Conservation (phyloP, 37 sponge, comb jelly and placozoan genomes). For the Ephydatia muelleri region DNA sequence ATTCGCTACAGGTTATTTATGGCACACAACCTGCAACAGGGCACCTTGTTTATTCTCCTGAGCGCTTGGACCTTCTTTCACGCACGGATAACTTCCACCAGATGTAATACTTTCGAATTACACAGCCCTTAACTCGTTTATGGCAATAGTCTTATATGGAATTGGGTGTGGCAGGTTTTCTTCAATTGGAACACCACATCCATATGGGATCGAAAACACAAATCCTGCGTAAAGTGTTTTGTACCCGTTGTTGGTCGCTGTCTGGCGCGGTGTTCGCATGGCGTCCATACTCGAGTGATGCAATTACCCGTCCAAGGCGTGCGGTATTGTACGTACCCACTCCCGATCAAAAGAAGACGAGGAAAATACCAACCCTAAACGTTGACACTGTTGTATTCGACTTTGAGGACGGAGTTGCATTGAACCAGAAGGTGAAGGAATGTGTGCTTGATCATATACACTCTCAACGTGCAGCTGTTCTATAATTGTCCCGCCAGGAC, state of each 20-base stretch:
- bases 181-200: not conserved
- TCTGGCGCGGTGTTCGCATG: not conserved
- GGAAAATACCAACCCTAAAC: conserved; percentile 68
- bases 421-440: conserved; percentile 64
- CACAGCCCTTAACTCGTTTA: not conserved
- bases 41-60: not conserved
- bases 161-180: not conserved
- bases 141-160: not conserved
- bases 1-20: not conserved
- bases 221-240: not conserved
- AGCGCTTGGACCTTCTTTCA: not conserved
- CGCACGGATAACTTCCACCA: not conserved
- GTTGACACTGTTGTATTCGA: conserved; percentile 91
- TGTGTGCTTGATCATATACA: not conserved
- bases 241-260: not conserved
- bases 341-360: conserved; percentile 72
- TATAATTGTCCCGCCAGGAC: conserved; percentile 17
- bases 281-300: not conserved
- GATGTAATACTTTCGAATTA: not conserved
- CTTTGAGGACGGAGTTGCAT: conserved; percentile 95
- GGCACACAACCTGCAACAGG: not conserved
- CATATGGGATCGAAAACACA: not conserved
- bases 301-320: conserved; percentile 58
- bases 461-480: too few species aligned
- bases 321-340: conserved; percentile 96